Base-by-base conservation (phyloP, 2,888 invertebrate genomes). In the Eupeodes luniger region DNA sequence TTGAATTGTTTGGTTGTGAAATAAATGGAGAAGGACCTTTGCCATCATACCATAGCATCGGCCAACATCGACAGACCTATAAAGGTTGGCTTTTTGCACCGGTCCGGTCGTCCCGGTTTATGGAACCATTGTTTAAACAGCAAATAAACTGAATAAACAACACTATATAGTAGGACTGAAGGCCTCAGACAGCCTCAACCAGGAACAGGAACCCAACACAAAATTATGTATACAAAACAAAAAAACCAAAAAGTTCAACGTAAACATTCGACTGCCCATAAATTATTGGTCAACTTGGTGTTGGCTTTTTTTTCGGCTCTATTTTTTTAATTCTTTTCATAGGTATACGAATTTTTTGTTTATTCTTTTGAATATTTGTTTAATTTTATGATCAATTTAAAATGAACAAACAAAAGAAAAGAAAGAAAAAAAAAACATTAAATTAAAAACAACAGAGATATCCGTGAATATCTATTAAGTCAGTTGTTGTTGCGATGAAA, bases 241-340 rank as follows among this genome's bases (percentile, higher is more conserved):
- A 69, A 69, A 40, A 53, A 69, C 77, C 27, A 27, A 70, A 70
- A 84, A 84, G 80, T 67, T 57, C 72, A 74, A 77, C 64, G 85
- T 85, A 88, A 88, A 88, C 85, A 88, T 78, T 88, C 81, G 81
- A 59, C 59, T 81, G 74, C 53, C 88, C 88, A 85, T 88, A 88
- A 88, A 88, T 88, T 88, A 88, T 85, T 88, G 88, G 88, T 88
- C 88, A 88, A 85, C 78, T 88, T 85, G 88, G 85, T 88, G 87
- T 88, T 81, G 85, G 70, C n/a, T 66, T 62, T 78, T 61, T 85
- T 81, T 74, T 27, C 27, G 27, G 3, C 27, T 27, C 27, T 27
- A 27, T 27, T 27, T 88, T 88, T 40, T 40, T 40, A 3, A 40
- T 40, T 40, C 5, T 7, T 3, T 40, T 40, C 40, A 40, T 40